Conservation (phyloP, 2,888 invertebrate genomes). For the Orthosia gothica region DNA sequence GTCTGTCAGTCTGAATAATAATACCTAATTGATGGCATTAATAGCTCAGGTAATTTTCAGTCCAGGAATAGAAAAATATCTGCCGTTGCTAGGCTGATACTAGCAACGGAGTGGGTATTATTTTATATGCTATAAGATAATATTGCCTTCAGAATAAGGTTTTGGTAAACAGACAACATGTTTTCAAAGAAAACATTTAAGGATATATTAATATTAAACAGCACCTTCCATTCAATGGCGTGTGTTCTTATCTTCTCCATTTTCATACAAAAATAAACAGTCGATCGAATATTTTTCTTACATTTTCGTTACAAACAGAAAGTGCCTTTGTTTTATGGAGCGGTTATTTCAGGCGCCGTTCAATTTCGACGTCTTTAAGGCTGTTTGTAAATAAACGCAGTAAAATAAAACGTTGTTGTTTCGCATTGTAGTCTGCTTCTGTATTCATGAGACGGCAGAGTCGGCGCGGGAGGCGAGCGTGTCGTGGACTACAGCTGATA, state of each 20-base stretch:
- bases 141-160: conserved; percentile 14
- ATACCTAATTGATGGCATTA: neutral
- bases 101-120: neutral
- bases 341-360: conserved; percentile 41
- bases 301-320: conserved; percentile 40
- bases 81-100: neutral
- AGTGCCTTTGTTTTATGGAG: conserved; percentile 43
- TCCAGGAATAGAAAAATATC: neutral
- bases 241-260: conserved; percentile 21
- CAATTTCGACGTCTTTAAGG: conserved; percentile 57
- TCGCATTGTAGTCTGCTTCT: conserved; percentile 37
- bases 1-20: neutral
- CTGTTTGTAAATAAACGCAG: conserved; percentile 56
- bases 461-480: neutral
- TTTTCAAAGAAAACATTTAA: conserved; percentile 22
- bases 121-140: conserved; percentile 1
- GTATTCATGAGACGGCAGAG: conserved; percentile 55
- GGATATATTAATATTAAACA: conserved; percentile 23
- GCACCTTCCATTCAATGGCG: neutral
- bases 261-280: conserved; percentile 46
- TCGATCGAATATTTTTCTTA: conserved; percentile 53
- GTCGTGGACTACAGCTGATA: neutral
- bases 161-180: conserved; percentile 2
- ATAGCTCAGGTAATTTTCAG: neutral
- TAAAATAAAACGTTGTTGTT: conserved; percentile 55